Conservation (phyloP, 2,113 vertebrate species). For the Epinephelus moara region DNA sequence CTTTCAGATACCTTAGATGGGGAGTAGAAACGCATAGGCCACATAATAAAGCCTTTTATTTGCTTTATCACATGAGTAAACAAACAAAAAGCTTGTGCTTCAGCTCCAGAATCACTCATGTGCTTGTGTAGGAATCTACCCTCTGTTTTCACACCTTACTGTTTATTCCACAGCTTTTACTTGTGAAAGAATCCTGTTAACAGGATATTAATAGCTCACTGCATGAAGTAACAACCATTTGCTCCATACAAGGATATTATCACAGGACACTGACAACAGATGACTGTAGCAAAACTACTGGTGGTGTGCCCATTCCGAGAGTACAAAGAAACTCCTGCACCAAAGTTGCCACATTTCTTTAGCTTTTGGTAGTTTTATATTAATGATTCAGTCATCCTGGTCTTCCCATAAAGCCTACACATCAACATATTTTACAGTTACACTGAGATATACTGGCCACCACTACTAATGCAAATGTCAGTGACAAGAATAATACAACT, state of each 20-base stretch:
- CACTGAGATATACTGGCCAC: neutral
- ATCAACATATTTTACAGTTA: neutral
- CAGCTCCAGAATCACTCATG: neutral
- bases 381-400: neutral
- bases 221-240: neutral
- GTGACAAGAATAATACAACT: too few species aligned
- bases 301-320: neutral
- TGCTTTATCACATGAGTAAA: neutral
- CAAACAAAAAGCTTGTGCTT: neutral
- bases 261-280: neutral
- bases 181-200: neutral
- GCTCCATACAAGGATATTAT: neutral
- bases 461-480: neutral
- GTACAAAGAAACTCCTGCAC: neutral
- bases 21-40: neutral
- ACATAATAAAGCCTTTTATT: neutral
- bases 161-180: neutral
- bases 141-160: neutral
- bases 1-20: too few species aligned
- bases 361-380: neutral
- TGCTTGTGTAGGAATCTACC: too few species aligned
- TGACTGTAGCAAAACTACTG: neutral
- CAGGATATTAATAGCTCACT: neutral
- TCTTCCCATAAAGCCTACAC: neutral
- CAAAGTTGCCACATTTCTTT: neutral